A percentile compares a stretch with the other conserved stretches of the same genome.
Conservation (phyloP, 2,113 vertebrate genomes). For the Hydropotes inermis region DNA sequence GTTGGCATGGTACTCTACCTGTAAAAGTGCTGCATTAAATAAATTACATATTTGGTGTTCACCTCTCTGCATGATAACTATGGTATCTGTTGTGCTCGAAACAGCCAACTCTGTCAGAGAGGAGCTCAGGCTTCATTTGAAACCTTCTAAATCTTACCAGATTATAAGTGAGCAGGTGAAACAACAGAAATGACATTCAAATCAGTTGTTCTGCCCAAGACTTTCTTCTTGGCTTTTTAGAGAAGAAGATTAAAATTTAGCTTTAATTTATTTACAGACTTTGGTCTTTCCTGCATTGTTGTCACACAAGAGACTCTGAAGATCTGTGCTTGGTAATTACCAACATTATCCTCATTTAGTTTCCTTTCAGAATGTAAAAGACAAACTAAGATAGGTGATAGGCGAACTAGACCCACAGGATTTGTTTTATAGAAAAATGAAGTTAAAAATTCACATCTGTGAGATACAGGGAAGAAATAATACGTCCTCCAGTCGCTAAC, state of each 20-base stretch:
- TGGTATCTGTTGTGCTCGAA: not conserved
- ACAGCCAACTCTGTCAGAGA: not conserved
- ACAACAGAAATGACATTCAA: not conserved
- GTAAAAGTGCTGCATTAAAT: not conserved
- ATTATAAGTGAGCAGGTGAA: not conserved
- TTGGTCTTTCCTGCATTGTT: not conserved
- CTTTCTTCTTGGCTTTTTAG: not conserved
- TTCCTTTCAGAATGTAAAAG: not conserved
- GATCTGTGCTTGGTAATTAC: not conserved
- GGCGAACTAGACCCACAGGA: not conserved
- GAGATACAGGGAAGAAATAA: not conserved
- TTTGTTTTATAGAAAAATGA: constrained; percentile 5
- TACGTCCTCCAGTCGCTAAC: not conserved
- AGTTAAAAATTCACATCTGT: not conserved
- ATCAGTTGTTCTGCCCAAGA: not conserved
- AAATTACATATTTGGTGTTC: not conserved
- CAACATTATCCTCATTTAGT: not conserved
- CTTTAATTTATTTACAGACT: not conserved
- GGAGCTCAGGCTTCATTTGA: not conserved
- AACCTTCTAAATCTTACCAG: not conserved
- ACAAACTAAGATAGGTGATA: not conserved
- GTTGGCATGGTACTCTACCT: not conserved
- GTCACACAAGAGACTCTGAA: not conserved
- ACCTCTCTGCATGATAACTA: not conserved
- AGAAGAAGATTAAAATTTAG: not conserved